These are phyloP conservation scores for Drosophila mulleri DNA, from an alignment of 2,888 invertebrate species.

Conservation along the genomic window DNA sequence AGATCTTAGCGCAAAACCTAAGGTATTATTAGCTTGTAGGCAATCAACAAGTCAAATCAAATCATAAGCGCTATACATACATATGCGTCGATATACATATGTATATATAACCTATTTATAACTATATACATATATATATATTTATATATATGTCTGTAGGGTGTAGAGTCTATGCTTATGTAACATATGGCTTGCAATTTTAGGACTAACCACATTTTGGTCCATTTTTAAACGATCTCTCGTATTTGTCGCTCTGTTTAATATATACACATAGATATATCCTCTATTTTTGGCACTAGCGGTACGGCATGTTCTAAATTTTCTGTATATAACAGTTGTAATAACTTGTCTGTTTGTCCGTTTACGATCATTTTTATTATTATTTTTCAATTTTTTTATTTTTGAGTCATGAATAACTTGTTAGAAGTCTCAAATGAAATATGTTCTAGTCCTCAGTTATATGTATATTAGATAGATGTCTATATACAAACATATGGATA, in stretches of 20 bases:
- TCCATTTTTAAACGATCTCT: conserved; percentile 74
- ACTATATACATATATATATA: conserved; percentile 14
- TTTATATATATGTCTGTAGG: conserved; percentile 11
- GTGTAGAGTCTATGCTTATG: conserved; percentile 34
- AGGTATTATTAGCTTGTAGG: conserved; percentile 83
- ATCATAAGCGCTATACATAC: conserved; percentile 55
- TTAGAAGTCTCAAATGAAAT: conserved; percentile 42
- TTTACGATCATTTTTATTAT: background rate
- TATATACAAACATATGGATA: background rate
- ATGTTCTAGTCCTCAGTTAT: conserved; percentile 60
- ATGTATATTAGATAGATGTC: conserved; percentile 9
- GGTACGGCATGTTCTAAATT: conserved; percentile 47
- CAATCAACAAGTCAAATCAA: conserved; percentile 75
- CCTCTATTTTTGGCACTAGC: conserved; percentile 28
- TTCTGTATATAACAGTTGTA: conserved; percentile 1
- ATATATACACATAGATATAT: conserved; percentile 36
- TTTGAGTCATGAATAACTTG: conserved; percentile 25
- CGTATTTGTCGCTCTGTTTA: conserved; percentile 67
- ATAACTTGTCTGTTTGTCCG: conserved; percentile 33
- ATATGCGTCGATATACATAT: conserved; percentile 29
- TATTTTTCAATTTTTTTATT: background rate
- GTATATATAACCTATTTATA: conserved; percentile 5
- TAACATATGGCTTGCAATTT: conserved; percentile 67
- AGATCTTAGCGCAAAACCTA: conserved; percentile 77
- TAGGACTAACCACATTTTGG: conserved; percentile 49